Conservation (phyloP, 2,888 invertebrate species). For the Scaptomyza reducta region DNA sequence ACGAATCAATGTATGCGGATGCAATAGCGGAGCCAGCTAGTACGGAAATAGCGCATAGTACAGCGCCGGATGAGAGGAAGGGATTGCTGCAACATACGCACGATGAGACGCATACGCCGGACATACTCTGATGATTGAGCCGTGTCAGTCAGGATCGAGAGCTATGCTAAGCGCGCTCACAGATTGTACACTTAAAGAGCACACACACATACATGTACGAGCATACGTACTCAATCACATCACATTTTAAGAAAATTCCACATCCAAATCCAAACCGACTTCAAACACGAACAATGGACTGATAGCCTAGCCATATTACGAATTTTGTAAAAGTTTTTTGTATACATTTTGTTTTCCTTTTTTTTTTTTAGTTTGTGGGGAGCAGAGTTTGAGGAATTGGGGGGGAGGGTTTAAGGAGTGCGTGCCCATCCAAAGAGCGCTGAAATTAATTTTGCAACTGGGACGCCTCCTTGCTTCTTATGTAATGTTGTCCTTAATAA, state of each 20-base stretch:
- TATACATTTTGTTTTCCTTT: constrained; percentile 52
- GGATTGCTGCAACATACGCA: constrained; percentile 85
- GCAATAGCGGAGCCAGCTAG: constrained; percentile 79
- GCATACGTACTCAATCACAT: constrained; percentile 19
- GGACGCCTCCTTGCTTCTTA: constrained; percentile 50
- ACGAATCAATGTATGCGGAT: constrained; percentile 91
- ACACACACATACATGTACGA: constrained; percentile 9
- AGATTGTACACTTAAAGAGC: constrained; percentile 15
- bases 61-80: constrained; percentile 85
- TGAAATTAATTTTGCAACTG: constrained; percentile 40
- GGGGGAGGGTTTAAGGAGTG: constrained; percentile 12
- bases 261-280: constrained; percentile 66
- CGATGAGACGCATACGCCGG: constrained; percentile 84
- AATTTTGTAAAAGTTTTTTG: constrained; percentile 67
- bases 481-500: constrained; percentile 45
- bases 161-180: constrained; percentile 69
- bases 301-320: constrained; percentile 80
- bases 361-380: constrained; percentile 25
- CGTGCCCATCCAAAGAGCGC: constrained; percentile 64
- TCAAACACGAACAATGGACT: constrained; percentile 76
- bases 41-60: constrained; percentile 79
- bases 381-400: not conserved
- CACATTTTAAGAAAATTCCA: constrained; percentile 31
- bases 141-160: constrained; percentile 58
- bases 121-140: constrained; percentile 84